Evolutionary conservation across 2,888 invertebrate species (phyloP), one percentile per base, ranked within the genome.

Genomic region (Siphlonurus alternatus): DNA sequence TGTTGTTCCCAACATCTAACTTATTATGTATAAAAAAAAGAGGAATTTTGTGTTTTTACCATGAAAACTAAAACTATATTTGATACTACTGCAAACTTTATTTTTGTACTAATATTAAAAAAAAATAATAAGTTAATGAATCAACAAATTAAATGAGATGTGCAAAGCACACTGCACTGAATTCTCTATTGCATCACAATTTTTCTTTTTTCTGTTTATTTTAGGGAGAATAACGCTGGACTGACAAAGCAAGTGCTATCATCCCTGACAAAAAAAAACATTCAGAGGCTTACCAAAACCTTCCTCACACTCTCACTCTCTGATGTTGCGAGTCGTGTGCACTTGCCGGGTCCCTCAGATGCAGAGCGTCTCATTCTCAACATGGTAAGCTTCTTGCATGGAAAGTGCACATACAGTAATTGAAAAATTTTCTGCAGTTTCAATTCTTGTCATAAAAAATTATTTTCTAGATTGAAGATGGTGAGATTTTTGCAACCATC

Each of bases 401-500:
- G 7, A 3, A 22, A 20, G 7, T 20, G 7, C 59, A 10, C 19
- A 59, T 18, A 20, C 5, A 19, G 20, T 19, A 20, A 20, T 59
- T 10, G 10, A 59, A 7, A 59, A 59, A 59, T 20, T 59, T 10
- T 19, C 10, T 59, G 19, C n/a, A 20, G 7, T 59, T 59, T 20
- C n/a, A 59, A 15, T 59, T 63, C 20, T 19, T n/a, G 20, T 60
- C 19, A n/a, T n/a, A 20, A 1, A 10, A n/a, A 65, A 1, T 23
- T 60, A 54, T 54, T 64, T 61, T 71, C 38, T 71, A 95, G 94
- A 97, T 98, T 72, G 94, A 95, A 78, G 93, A 94, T 74, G 90
- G 92, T 64, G 94, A 96, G 79, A 97, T 98, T 70, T 95, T 88
- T 78, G 97, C 97, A 24, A 90, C 91, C 71, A 96, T 98, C 69